A percentile compares a stretch with the other conserved stretches of the same genome.
These are phyloP conservation scores for Bovichtus diacanthus DNA, from an alignment of 2,797 vertebrate species.

Conservation along the genomic window DNA sequence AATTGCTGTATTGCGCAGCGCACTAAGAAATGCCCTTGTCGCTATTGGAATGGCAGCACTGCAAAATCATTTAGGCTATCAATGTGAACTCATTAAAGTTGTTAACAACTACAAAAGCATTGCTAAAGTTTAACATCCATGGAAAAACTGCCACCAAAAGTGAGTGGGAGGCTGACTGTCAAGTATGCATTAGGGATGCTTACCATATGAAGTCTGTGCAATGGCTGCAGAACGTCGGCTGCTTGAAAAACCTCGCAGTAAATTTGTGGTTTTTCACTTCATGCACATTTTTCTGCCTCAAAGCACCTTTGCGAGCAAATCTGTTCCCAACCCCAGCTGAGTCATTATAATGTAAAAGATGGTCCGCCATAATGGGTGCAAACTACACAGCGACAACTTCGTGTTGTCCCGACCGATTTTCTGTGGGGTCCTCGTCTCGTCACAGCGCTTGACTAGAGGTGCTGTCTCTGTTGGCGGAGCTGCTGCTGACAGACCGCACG, in stretches of 20 bases:
- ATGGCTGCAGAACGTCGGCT: conserved; percentile 95
- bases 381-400: conserved; percentile 43
- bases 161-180: background rate
- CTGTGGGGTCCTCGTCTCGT: conserved; percentile 23
- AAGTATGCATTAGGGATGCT: conserved; percentile 66
- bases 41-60: background rate
- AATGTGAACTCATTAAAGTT: background rate
- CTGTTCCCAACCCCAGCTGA: conserved; percentile 87
- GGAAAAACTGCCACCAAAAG: background rate
- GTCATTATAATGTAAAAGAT: conserved; percentile 90
- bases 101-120: background rate
- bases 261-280: conserved; percentile 96
- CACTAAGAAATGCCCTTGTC: background rate
- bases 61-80: background rate
- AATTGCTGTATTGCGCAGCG: too few species aligned
- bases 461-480: conserved; percentile 21
- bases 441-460: conserved; percentile 27
- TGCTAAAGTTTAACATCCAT: background rate
- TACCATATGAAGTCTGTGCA: conserved; percentile 97
- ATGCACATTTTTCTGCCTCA: conserved; percentile 95
- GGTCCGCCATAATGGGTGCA: conserved; percentile 89
- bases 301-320: conserved; percentile 93
- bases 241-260: conserved; percentile 93
- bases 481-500: conserved; percentile 53
- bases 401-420: conserved; percentile 37